Evolutionary conservation across 2,113 vertebrate species (phyloP).

Genomic region (Takifugu flavidus): DNA sequence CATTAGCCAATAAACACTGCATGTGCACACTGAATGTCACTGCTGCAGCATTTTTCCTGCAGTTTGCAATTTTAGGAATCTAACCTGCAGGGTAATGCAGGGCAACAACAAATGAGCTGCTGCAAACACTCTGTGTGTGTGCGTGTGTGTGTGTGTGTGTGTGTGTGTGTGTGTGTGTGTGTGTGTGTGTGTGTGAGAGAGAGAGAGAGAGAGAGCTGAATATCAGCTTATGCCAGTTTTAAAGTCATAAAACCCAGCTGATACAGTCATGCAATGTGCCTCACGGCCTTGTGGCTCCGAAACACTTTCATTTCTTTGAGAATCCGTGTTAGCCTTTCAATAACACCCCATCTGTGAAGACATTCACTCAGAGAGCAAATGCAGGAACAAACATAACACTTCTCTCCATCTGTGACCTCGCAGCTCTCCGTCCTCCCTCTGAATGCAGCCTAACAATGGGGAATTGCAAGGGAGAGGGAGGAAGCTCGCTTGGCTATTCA

Average conservation of each 20-base stretch:
- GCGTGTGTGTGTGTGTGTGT: too few species aligned
- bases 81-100: too few species aligned
- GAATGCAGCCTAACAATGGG: constrained; percentile 61
- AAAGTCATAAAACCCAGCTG: not conserved
- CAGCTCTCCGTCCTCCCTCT: constrained; percentile 59
- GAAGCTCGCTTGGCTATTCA: constrained; percentile 58
- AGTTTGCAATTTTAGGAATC: not conserved
- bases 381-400: constrained; percentile 68
- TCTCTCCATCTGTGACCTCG: constrained; percentile 71
- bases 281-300: constrained; percentile 62
- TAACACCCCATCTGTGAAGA: constrained; percentile 69
- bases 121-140: too few species aligned
- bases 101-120: too few species aligned
- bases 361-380: constrained; percentile 60
- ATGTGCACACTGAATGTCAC: not conserved
- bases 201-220: too few species aligned
- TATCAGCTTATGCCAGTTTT: too few species aligned
- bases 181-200: too few species aligned
- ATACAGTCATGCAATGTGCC: constrained; percentile 36
- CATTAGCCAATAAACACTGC: too few species aligned
- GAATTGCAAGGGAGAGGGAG: constrained; percentile 47
- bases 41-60: not conserved
- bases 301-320: constrained; percentile 57
- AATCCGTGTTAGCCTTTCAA: constrained; percentile 65
- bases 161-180: too few species aligned